phyloP scores from a whole-genome alignment of 1,140 invertebrate species.

The Meteorus sp. region DNA sequence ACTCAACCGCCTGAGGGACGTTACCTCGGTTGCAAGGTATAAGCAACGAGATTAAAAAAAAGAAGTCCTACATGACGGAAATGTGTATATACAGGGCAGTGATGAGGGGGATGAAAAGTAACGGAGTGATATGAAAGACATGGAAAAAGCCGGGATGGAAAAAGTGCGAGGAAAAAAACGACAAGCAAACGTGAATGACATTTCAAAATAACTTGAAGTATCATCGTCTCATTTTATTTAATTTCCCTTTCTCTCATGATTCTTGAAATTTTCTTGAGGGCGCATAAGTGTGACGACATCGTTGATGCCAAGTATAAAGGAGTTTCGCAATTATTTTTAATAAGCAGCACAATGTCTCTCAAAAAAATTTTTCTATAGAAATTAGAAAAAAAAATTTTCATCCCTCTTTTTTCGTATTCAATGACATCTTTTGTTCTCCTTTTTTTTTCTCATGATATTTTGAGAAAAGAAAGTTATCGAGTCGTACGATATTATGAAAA shows the following conservation, averaged over 20 bases:
- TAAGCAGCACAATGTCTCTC: not conserved
- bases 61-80: not conserved
- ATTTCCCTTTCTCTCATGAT: slow-evolving; percentile 7
- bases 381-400: not conserved
- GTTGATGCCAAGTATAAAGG: not conserved
- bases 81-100: not conserved
- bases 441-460: too few species aligned
- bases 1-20: slow-evolving; percentile 20
- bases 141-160: too few species aligned
- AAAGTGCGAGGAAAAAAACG: not conserved
- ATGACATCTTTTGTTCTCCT: not conserved
- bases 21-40: slow-evolving; percentile 11
- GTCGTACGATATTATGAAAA: too few species aligned
- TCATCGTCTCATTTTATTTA: slow-evolving; percentile 9
- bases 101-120: not conserved
- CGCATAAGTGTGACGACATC: not conserved
- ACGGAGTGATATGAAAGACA: too few species aligned
- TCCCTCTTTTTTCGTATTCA: not conserved
- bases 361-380: not conserved
- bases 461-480: too few species aligned
- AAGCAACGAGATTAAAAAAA: slow-evolving; percentile 4
- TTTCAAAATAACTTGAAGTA: slow-evolving; percentile 1
- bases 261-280: not conserved
- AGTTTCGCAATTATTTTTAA: slow-evolving; percentile 9
- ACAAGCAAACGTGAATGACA: slow-evolving; percentile 1